Evolutionary conservation across 2,888 invertebrate species (phyloP).

Genomic region (Ophion slaviceki): DNA sequence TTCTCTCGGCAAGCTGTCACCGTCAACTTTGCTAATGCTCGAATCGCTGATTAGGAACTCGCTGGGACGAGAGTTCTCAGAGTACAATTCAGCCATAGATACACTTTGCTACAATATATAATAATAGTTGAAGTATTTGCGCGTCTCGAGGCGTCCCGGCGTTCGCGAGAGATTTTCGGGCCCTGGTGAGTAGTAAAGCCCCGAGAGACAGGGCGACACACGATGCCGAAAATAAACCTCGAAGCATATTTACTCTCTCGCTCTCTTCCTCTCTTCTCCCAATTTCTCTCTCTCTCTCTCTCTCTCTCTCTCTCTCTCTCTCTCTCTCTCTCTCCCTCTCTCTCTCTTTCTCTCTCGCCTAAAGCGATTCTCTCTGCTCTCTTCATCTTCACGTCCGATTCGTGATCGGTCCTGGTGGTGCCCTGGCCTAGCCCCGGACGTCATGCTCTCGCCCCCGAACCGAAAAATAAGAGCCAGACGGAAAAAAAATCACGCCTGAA

Average conservation of each 20-base stretch:
- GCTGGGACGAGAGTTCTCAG: conserved; percentile 6
- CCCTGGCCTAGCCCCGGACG: conserved; percentile 53
- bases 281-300: conserved; percentile 69
- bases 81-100: conserved; percentile 11
- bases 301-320: conserved; percentile 64
- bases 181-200: conserved; percentile 61
- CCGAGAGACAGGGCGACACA: conserved; percentile 72
- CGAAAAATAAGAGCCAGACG: conserved; percentile 48
- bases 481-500: conserved; percentile 37
- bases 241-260: conserved; percentile 66
- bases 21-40: background rate
- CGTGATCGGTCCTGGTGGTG: conserved; percentile 60
- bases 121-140: conserved; percentile 11
- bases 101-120: conserved; percentile 5
- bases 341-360: conserved; percentile 66
- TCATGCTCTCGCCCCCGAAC: conserved; percentile 60
- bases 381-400: conserved; percentile 68
- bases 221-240: conserved; percentile 80
- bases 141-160: conserved; percentile 50
- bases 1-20: background rate
- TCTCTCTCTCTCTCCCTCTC: conserved; percentile 69
- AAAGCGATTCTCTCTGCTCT: conserved; percentile 52
- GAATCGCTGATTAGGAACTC: background rate
- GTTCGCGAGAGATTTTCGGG: conserved; percentile 45
- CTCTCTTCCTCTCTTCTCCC: conserved; percentile 63